Conservation (phyloP, 1,140 invertebrate genomes). For the Cyphomyrmex costatus region DNA sequence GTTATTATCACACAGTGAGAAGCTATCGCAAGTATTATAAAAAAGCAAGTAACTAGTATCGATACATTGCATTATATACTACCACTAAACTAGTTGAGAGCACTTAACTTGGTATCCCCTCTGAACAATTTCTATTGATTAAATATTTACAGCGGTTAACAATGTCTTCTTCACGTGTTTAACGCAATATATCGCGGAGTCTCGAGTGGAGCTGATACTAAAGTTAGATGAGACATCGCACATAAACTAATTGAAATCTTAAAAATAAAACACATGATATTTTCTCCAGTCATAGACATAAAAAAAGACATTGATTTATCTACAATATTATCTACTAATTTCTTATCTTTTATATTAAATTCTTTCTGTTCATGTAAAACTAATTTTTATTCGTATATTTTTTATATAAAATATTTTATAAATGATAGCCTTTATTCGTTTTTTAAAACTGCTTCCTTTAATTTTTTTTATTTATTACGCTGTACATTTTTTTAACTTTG, state of each 20-base stretch:
- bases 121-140: constrained; percentile 3
- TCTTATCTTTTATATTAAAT: not conserved
- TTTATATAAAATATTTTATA: not conserved
- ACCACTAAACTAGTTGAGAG: not conserved
- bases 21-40: not conserved
- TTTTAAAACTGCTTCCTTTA: not conserved
- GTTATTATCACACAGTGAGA: not conserved
- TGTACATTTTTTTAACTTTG: not conserved
- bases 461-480: not conserved
- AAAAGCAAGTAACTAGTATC: not conserved
- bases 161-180: not conserved
- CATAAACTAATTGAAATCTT: not conserved
- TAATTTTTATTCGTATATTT: not conserved
- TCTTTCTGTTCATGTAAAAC: not conserved
- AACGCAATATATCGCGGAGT: no score
- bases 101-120: not conserved
- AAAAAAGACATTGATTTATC: not conserved
- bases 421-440: not conserved
- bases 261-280: not conserved
- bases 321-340: not conserved
- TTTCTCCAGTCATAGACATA: not conserved
- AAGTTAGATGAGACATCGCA: not conserved
- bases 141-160: not conserved
- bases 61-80: not conserved
- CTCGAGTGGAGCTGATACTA: not conserved